Percentiles rank a stretch among this genome's conserved stretches.
Conservation (phyloP, 2,113 vertebrate species). For the Oncorhynchus keta region DNA sequence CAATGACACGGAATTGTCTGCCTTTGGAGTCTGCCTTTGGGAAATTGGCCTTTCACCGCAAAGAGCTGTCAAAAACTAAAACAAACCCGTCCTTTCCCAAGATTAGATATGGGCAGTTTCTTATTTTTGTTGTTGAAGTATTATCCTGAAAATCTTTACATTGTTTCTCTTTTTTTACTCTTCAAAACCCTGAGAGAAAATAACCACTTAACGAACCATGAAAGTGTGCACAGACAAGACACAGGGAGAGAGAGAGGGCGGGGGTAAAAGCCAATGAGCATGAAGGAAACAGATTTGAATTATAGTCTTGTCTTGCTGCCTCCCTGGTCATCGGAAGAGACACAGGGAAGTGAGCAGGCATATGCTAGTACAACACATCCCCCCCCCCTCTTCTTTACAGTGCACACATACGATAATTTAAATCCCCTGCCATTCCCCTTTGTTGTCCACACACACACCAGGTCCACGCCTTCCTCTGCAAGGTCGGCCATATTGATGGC, state of each 20-base stretch:
- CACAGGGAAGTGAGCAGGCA: slow-evolving; percentile 12
- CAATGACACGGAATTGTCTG: neutral
- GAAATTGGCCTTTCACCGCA: neutral
- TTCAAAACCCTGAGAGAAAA: slow-evolving; percentile 46
- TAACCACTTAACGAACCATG: slow-evolving; percentile 53
- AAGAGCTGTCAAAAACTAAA: neutral
- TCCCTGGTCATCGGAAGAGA: slow-evolving; percentile 27
- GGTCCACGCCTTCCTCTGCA: neutral
- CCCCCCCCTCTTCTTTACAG: neutral
- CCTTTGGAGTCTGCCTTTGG: neutral
- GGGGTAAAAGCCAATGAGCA: slow-evolving; percentile 8
- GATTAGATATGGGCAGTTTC: too few species aligned
- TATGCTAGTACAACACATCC: neutral
- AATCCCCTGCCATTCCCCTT: slow-evolving; percentile 6
- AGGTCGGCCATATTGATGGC: neutral
- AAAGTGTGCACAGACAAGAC: slow-evolving; percentile 46
- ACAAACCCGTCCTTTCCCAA: neutral
- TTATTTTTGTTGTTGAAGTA: neutral
- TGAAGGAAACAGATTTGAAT: slow-evolving; percentile 24
- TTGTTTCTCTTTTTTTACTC: slow-evolving; percentile 14
- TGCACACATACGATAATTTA: neutral
- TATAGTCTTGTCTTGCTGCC: slow-evolving; percentile 43
- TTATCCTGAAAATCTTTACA: slow-evolving; percentile 15
- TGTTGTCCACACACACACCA: neutral
- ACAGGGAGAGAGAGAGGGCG: slow-evolving; percentile 2